Base-by-base conservation (phyloP, 2,113 vertebrate species). In the Calyptomena viridis region DNA sequence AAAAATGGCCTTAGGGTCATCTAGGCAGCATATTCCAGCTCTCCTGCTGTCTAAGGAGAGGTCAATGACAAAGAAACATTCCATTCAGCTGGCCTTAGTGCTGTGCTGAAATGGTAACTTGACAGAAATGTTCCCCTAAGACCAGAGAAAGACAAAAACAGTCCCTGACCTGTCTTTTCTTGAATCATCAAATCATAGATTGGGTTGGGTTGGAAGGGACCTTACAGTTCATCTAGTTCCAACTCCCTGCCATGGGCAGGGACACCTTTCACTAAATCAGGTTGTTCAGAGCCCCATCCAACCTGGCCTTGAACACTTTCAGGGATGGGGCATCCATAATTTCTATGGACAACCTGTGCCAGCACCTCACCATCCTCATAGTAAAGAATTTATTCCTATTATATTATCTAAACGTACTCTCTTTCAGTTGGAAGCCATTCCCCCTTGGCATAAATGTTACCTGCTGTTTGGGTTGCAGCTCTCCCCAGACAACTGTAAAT, bases 131-230 rank as follows among this genome's bases (percentile, higher is more conserved):
- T 11, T 87, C 24, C 40, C 28, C 44, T 92, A 71, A 42, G 77
- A 73, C 3, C 69, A 69, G 2, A 49, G 37, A 78, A 89, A 76
- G 40, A 77, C 59, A 60, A 39, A 17, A 87, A 64, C 28, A 49
- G 35, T 17, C 67, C 80, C 63, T 42, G 63, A 76, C 28, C 39
- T 39, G 31, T 59, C 68, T 60, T 59, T 66, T 78, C 72, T 9
- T 69, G 13, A 77, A 75, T 40, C 19, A 68, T 2, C 0, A 1
- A 82, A 52, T 52, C n/a, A 37, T 19, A 42, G 39, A 63, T 31
- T 15, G 28, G 11, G 17, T 60, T 68, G n/a, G 0, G 0, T 17
- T n/a, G 46, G 30, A 67, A 53, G 18, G 44, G 10, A 39, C 5
- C 21, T 46, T 13, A 31, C 8, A 52, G 24, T 24, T 53, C 24